Base-by-base conservation (phyloP, 1,140 invertebrate genomes). In the Polyergus mexicanus region DNA sequence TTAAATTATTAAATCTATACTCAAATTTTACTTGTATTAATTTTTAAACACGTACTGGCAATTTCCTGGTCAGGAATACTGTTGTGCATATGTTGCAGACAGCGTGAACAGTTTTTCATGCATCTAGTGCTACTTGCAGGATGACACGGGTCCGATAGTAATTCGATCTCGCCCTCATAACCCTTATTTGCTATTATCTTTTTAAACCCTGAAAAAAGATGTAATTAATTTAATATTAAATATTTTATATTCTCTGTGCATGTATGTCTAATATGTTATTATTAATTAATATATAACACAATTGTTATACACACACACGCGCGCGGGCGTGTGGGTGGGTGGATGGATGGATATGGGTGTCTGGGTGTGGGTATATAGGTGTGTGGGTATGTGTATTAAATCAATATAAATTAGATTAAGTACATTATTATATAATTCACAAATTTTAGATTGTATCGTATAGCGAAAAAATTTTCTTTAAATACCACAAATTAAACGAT, bases 121-220 rank as follows among this genome's bases (percentile, higher is more conserved):
- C 95, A 95, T 44, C 93, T 95, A 4, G 94, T 94, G 75, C 95
- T 95, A 0, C 89, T 89, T 0, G 94, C 93, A 0, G 95, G 94
- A 84, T 95, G 92, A 75, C 92, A 94, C 0, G 94, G 92, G 75
- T 96, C 95, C 11, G 96, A 95, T 3, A 96, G 93, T 56, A 96
- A 90, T 44, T 96, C 95, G 6, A 98, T 95, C 93, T 98, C 97
- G 0, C 97, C 97, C 71, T 97, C 96, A 91, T 98, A 98, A 0
- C 97, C 96, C 65, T 96, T 96, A 90, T 98, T 97, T 1, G 94
- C 93, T 2, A 98, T 90, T 85, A 98, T 96, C 88, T 97, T 97
- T 91, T 97, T 98, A 86, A 97, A 96, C 19, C 97, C 97, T 97
- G 58, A 0, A 91, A 87, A 11, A 35, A 22, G 8, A 65, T 38